phyloP scores from a whole-genome alignment of 2,888 invertebrate species.

The Nemurella pictetii region DNA sequence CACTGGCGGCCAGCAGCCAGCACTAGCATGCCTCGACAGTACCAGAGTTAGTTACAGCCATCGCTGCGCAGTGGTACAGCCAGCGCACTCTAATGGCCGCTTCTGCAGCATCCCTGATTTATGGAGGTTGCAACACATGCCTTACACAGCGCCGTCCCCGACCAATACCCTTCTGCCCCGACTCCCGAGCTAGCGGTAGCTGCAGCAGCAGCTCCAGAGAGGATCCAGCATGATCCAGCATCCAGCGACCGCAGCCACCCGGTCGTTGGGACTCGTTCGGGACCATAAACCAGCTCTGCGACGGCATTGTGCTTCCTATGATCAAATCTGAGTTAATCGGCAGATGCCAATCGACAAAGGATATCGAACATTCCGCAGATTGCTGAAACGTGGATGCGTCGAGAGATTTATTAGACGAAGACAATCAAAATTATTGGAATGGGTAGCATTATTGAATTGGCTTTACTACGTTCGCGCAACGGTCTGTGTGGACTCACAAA shows the following conservation, averaged over 20 bases:
- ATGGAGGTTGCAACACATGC: too few species aligned
- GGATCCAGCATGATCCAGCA: neutral
- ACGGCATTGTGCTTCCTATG: neutral
- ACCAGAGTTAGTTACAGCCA: too few species aligned
- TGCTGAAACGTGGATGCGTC: neutral
- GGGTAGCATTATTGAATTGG: neutral
- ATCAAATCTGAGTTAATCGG: neutral
- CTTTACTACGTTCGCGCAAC: neutral
- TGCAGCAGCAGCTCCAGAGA: neutral
- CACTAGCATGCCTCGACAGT: neutral
- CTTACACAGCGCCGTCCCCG: too few species aligned
- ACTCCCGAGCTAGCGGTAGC: too few species aligned
- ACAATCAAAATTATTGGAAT: neutral
- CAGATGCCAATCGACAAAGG: neutral
- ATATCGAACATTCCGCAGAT: neutral
- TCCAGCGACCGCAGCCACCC: neutral
- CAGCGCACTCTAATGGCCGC: neutral
- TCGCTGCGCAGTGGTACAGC: neutral
- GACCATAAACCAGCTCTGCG: neutral
- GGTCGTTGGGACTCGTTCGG: too few species aligned
- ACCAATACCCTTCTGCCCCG: neutral
- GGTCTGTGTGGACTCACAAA: neutral
- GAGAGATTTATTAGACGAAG: neutral
- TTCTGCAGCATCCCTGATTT: neutral
- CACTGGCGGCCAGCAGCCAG: neutral